phyloP scores from a whole-genome alignment of 2,888 invertebrate species.

The Apotomis turbidana region DNA sequence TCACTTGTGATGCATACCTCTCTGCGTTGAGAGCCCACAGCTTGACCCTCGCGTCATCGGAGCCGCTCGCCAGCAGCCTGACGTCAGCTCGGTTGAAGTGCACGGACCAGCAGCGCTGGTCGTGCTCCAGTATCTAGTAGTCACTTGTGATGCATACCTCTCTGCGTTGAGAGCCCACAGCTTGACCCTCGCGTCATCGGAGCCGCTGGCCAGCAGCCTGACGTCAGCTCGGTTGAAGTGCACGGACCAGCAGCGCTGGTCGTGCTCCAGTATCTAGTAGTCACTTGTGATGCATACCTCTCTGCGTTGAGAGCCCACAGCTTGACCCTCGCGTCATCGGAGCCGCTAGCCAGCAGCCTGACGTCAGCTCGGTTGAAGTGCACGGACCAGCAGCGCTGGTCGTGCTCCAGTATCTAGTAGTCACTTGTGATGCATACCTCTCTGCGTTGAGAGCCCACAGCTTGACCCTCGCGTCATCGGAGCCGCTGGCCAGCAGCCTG shows the following conservation, averaged over 20 bases:
- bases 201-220: slow-evolving; percentile 92
- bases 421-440: slow-evolving; percentile 63
- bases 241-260: slow-evolving; percentile 97
- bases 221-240: slow-evolving; percentile 97
- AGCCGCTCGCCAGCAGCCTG: too few species aligned
- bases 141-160: slow-evolving; percentile 63
- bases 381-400: slow-evolving; percentile 97
- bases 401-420: slow-evolving; percentile 88
- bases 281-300: slow-evolving; percentile 63
- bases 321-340: slow-evolving; percentile 96
- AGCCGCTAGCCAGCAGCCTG: slow-evolving; percentile 92
- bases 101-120: too few species aligned
- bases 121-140: too few species aligned
- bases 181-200: slow-evolving; percentile 96
- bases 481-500: slow-evolving; percentile 92
- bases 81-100: too few species aligned
- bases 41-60: too few species aligned
- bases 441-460: slow-evolving; percentile 95
- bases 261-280: slow-evolving; percentile 88
- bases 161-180: slow-evolving; percentile 95
- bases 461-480: slow-evolving; percentile 96
- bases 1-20: too few species aligned
- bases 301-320: slow-evolving; percentile 95
- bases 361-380: slow-evolving; percentile 97
- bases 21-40: too few species aligned